These are phyloP conservation scores for Acinonyx jubatus DNA, from an alignment of 2,113 vertebrate species.

Conservation along the genomic window DNA sequence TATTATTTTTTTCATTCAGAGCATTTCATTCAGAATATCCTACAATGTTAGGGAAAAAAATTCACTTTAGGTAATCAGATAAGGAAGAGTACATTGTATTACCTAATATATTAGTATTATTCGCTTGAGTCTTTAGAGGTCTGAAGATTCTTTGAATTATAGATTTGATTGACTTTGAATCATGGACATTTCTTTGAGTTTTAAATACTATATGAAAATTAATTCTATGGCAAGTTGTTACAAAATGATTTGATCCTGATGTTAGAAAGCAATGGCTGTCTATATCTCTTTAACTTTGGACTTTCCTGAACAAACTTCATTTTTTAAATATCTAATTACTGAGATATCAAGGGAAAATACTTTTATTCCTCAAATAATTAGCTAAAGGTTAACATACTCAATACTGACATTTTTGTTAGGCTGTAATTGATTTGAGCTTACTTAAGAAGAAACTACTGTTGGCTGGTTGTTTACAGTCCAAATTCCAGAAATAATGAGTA, in stretches of 20 bases:
- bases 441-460: not conserved
- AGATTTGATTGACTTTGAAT: not conserved
- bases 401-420: not conserved
- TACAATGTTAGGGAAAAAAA: not conserved
- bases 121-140: not conserved
- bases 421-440: not conserved
- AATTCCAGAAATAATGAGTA: not conserved
- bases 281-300: not conserved
- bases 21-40: not conserved
- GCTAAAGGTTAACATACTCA: not conserved
- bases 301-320: not conserved
- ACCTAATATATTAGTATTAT: not conserved
- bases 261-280: not conserved
- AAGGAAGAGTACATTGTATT: not conserved
- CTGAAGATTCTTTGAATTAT: not conserved
- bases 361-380: not conserved
- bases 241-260: not conserved
- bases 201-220: not conserved
- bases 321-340: not conserved
- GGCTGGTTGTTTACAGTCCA: not conserved
- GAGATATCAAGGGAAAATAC: not conserved
- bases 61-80: not conserved
- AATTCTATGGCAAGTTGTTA: not conserved
- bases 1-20: not conserved
- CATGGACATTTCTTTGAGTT: not conserved